phyloP scores from a whole-genome alignment of 2,113 vertebrate species.

The Saccopteryx leptura region DNA sequence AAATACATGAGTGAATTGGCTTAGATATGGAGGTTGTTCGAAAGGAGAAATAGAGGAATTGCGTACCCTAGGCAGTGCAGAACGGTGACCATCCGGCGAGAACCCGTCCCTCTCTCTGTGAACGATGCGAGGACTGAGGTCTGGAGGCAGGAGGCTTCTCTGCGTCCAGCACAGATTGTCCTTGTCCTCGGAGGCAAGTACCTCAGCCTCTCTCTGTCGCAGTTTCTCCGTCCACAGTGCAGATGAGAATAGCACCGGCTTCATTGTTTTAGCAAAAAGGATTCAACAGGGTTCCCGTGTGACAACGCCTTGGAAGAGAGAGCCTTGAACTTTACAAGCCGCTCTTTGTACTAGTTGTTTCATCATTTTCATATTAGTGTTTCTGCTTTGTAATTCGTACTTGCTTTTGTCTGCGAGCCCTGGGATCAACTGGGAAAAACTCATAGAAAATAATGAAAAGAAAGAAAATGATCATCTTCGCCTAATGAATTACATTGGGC shows the following conservation, averaged over 20 bases:
- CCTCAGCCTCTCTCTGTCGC: not conserved
- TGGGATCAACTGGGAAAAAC: conserved; percentile 43
- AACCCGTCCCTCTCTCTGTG: not conserved
- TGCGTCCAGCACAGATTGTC: too few species aligned
- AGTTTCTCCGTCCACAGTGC: not conserved
- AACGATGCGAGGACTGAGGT: not conserved
- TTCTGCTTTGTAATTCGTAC: not conserved
- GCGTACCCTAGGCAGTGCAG: not conserved
- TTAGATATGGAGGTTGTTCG: not conserved
- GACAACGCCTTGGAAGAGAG: conserved; percentile 20
- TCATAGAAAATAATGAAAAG: conserved; percentile 22
- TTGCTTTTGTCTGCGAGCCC: not conserved
- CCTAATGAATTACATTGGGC: conserved; percentile 23
- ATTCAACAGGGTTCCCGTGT: not conserved
- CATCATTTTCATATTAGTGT: conserved; percentile 38
- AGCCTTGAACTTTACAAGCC: not conserved
- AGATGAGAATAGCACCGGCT: not conserved
- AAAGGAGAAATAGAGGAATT: not conserved
- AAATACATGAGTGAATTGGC: not conserved
- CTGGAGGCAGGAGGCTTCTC: not conserved
- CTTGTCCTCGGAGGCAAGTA: not conserved
- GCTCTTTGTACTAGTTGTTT: not conserved
- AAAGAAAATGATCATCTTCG: conserved; percentile 8
- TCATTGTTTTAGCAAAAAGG: not conserved
- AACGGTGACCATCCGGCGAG: not conserved